Evolutionary conservation across 2,113 vertebrate species (phyloP).

Genomic region (Lasiurus borealis): DNA sequence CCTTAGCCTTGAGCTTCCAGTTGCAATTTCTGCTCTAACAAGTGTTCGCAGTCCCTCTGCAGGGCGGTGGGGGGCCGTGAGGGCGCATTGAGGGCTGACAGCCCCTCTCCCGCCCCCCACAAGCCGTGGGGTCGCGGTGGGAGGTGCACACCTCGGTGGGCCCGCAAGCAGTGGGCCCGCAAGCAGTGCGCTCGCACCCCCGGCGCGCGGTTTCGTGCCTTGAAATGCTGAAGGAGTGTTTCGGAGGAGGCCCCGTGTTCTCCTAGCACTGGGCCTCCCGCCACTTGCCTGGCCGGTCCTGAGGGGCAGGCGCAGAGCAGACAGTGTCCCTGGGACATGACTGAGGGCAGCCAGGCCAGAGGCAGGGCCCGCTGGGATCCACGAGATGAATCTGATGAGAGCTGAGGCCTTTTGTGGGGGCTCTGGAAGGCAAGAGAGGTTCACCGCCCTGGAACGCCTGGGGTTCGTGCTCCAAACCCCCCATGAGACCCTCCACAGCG

Average conservation of each 20-base stretch:
- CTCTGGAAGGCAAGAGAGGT: neutral
- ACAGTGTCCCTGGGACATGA: neutral
- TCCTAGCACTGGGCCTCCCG: neutral
- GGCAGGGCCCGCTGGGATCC: too few species aligned
- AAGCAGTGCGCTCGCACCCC: neutral
- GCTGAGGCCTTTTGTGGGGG: neutral
- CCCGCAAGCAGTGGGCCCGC: too few species aligned
- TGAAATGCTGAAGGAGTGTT: neutral
- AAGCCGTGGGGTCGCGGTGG: neutral
- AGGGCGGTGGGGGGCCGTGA: neutral
- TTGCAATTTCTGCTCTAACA: neutral
- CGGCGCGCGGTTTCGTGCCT: neutral
- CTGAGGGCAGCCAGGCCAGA: fast-evolving
- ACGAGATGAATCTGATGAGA: neutral
- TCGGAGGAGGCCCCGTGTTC: neutral
- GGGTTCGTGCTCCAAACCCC: neutral
- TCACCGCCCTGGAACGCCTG: fast-evolving
- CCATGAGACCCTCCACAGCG: fast-evolving
- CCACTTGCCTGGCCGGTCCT: neutral
- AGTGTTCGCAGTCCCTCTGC: neutral
- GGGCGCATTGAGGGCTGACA: neutral
- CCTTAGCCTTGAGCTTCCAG: neutral
- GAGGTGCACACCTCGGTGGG: fast-evolving
- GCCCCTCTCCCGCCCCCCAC: neutral
- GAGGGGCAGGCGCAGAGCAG: too few species aligned